Percentiles rank a stretch among this genome's conserved stretches.
Conservation (phyloP, 2,797 vertebrate genomes). For the Pantherophis vulpinus region DNA sequence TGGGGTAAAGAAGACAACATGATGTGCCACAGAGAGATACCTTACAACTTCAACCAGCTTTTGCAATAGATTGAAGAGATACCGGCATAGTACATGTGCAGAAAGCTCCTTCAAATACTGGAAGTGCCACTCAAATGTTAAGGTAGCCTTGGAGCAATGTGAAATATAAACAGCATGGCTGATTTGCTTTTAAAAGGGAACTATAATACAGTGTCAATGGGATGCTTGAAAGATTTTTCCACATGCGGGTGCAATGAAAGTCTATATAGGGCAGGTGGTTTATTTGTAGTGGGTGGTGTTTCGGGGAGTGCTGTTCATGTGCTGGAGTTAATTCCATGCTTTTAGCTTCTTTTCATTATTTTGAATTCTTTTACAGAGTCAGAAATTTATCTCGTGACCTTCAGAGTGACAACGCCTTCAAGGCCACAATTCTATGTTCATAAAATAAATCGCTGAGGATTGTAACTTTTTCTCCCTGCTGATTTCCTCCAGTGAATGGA, state of each 20-base stretch:
- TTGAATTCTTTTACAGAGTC: constrained; percentile 49
- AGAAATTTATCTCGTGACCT: constrained; percentile 47
- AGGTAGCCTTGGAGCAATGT: neutral
- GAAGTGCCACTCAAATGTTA: neutral
- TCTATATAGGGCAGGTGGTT: neutral
- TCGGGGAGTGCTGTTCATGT: rapidly evolving
- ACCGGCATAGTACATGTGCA: neutral
- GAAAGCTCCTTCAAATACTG: neutral
- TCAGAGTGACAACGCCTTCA: constrained; percentile 56
- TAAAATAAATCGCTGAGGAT: constrained; percentile 64
- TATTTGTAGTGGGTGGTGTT: neutral
- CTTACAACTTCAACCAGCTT: neutral
- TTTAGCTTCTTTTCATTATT: constrained; percentile 55
- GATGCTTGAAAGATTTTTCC: neutral
- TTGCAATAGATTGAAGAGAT: neutral
- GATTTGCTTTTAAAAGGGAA: neutral
- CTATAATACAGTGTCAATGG: neutral
- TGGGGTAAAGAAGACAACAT: neutral
- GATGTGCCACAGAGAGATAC: neutral
- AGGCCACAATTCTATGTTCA: constrained; percentile 53
- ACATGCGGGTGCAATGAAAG: neutral
- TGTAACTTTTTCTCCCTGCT: constrained; percentile 50
- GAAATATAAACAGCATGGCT: neutral
- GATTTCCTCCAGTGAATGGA: constrained; percentile 57
- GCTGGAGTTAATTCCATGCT: constrained; percentile 33